These are phyloP conservation scores for Clitarchus hookeri DNA, from an alignment of 2,888 invertebrate genomes.

Conservation along the genomic window DNA sequence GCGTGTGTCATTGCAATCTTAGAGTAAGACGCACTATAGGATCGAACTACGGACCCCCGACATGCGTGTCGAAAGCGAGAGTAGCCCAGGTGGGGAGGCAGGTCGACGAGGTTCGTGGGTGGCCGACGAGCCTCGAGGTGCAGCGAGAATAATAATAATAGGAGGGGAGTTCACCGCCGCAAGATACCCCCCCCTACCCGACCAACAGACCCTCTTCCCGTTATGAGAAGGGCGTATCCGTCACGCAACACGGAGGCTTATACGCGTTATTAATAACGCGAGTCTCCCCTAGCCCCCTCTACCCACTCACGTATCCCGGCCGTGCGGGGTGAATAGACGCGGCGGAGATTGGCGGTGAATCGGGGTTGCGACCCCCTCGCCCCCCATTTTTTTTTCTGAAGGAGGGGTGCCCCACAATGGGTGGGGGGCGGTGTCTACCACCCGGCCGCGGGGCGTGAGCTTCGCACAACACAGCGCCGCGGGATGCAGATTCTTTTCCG, in stretches of 20 bases:
- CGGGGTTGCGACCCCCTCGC: background rate
- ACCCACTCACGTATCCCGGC: background rate
- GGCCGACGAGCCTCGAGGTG: too few species aligned
- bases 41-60: too few species aligned
- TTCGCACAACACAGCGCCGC: background rate
- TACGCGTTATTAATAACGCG: constrained; percentile 2
- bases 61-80: too few species aligned
- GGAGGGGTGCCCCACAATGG: background rate
- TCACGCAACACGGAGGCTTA: constrained; percentile 9
- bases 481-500: constrained; percentile 14
- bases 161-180: too few species aligned
- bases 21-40: too few species aligned
- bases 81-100: too few species aligned
- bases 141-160: too few species aligned
- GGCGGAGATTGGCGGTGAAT: background rate
- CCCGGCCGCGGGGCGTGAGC: background rate
- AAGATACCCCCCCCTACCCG: too few species aligned
- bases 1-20: too few species aligned
- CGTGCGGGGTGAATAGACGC: background rate
- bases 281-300: background rate
- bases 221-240: constrained; percentile 2
- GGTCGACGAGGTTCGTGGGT: too few species aligned
- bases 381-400: background rate
- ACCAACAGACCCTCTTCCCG: too few species aligned
- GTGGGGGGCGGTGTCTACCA: background rate